A percentile compares a stretch with the other conserved stretches of the same genome.
Evolutionary conservation across 2,113 vertebrate species (phyloP).

Genomic region (Gallinago media): DNA sequence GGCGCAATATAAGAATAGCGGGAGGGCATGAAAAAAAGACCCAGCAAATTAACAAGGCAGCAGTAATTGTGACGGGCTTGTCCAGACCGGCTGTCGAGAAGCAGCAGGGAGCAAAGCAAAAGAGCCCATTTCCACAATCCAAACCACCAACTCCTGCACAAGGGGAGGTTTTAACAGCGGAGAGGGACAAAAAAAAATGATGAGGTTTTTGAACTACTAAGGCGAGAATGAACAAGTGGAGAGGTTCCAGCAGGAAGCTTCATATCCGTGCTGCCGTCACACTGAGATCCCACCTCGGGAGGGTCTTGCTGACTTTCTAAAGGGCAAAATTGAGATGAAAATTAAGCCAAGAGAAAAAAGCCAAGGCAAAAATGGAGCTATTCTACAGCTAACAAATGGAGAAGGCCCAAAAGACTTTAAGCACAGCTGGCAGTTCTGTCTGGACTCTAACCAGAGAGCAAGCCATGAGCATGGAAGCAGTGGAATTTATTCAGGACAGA

Average conservation of each 20-base stretch:
- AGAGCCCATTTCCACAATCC: background rate
- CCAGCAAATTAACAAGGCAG: constrained; percentile 27
- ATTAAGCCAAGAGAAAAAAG: background rate
- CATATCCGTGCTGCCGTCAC: fast-evolving
- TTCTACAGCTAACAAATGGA: background rate
- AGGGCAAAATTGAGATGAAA: background rate
- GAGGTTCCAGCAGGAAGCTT: background rate
- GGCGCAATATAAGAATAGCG: background rate
- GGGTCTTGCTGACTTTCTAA: background rate
- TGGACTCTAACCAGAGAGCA: background rate
- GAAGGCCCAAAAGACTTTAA: background rate
- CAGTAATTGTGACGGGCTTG: background rate
- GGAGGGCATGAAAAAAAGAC: background rate
- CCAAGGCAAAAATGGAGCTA: background rate
- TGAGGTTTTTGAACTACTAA: background rate
- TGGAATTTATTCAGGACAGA: background rate
- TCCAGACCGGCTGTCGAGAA: background rate
- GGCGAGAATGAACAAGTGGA: background rate
- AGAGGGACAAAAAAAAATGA: background rate
- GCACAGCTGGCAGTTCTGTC: background rate
- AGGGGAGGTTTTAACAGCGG: background rate
- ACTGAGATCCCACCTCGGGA: background rate
- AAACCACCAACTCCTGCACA: background rate
- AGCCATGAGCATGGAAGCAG: background rate
- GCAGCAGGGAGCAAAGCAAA: constrained; percentile 34